phyloP scores from a whole-genome alignment of 2,888 invertebrate species.

The Drosophila aldrichi region DNA sequence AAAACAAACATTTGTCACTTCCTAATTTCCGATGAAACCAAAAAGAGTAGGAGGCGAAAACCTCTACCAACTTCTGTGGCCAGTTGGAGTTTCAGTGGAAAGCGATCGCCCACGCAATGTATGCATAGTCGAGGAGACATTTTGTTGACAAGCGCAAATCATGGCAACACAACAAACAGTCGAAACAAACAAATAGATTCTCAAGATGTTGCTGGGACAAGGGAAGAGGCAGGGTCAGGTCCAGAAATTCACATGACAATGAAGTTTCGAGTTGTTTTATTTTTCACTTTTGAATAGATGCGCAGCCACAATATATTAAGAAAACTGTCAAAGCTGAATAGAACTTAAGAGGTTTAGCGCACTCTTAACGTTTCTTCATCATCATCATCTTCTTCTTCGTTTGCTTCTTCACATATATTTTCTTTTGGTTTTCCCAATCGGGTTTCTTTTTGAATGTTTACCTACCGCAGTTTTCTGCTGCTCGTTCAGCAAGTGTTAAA shows the following conservation, averaged over 20 bases:
- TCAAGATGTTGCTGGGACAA: constrained; percentile 46
- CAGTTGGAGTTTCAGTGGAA: constrained; percentile 53
- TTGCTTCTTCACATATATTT: constrained; percentile 11
- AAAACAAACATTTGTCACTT: constrained; percentile 53
- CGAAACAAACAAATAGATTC: constrained; percentile 56
- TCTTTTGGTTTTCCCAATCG: constrained; percentile 29
- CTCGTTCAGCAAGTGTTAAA: not conserved
- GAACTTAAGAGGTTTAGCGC: constrained; percentile 81
- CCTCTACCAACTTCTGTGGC: constrained; percentile 15
- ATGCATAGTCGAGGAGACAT: constrained; percentile 29
- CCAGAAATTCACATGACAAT: constrained; percentile 52
- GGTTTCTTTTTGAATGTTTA: constrained; percentile 29
- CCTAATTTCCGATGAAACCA: constrained; percentile 47
- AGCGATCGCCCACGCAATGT: constrained; percentile 67
- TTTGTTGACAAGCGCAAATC: constrained; percentile 67
- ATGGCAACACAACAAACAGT: constrained; percentile 55
- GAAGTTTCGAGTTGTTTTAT: constrained; percentile 44
- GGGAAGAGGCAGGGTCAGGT: not conserved
- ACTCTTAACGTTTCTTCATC: constrained; percentile 55
- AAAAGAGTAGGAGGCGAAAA: not conserved
- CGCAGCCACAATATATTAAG: constrained; percentile 74
- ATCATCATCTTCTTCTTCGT: constrained; percentile 26
- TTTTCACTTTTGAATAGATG: constrained; percentile 46
- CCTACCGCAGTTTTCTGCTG: constrained; percentile 64
- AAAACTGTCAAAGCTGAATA: constrained; percentile 80